Evolutionary conservation across 2,797 vertebrate genomes (phyloP).

Genomic region (Rhinoraja longicauda): DNA sequence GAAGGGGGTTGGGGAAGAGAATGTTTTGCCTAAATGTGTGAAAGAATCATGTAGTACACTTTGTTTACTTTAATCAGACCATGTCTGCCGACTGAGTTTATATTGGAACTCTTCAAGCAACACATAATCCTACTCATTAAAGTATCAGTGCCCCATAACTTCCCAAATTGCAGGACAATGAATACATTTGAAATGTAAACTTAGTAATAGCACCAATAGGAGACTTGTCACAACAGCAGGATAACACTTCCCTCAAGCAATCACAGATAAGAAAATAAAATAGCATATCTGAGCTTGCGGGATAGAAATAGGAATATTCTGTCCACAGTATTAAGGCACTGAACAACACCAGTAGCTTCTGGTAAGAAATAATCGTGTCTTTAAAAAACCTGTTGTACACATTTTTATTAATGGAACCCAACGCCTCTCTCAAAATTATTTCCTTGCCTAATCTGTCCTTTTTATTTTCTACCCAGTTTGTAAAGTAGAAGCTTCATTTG

Average conservation of each 20-base stretch:
- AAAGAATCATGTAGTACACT: not conserved
- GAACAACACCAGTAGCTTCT: not conserved
- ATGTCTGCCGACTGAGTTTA: not conserved
- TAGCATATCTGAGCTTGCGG: not conserved
- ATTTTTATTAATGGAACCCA: not conserved
- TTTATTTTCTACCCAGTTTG: not conserved
- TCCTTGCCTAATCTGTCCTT: not conserved
- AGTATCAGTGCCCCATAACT: not conserved
- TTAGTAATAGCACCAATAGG: not conserved
- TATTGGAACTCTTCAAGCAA: not conserved
- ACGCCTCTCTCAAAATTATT: not conserved
- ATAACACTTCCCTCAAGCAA: not conserved
- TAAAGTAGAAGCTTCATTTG: not conserved
- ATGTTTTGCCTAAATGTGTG: not conserved
- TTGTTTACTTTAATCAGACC: not conserved
- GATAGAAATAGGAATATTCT: not conserved
- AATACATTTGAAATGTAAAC: not conserved
- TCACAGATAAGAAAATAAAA: not conserved
- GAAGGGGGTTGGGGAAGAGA: not conserved
- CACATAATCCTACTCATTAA: not conserved
- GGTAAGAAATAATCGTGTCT: not conserved
- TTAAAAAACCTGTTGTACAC: not conserved
- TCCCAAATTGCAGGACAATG: constrained; percentile 1
- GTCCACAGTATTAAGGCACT: not conserved
- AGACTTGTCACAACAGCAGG: not conserved